Base-by-base conservation (phyloP, 2,797 vertebrate genomes). In the Podargus strigoides region DNA sequence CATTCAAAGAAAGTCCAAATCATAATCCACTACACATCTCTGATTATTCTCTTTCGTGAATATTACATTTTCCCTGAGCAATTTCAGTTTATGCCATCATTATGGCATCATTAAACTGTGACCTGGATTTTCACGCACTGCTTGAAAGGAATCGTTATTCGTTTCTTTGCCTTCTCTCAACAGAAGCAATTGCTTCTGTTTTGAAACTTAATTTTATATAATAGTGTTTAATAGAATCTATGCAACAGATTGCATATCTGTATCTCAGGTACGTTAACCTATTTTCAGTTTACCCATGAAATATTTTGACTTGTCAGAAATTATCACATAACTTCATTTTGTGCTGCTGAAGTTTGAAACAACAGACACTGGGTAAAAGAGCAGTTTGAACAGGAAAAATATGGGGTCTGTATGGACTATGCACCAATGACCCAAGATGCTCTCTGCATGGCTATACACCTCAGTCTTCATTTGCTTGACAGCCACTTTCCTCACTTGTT, bases 321-420 rank as follows among this genome's bases (percentile, higher is more conserved):
- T 42, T 41, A 60, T 11, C 5, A 73, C 23, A 30, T 77, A 73
- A 52, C 21, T 78, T 60, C 3, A 62, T 42, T 79, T 75, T 58
- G 9, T n/a, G 14, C 30, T 67, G 28, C 53, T 82, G 47, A 62
- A 49, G 4, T 67, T 89, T 78, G 41, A 67, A 64, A 53, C 10
- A 50, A 19, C 8, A 66, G 18, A 69, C 6, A 32, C 4, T 34
- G 16, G 8, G 3, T 30, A 34, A 82, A 74, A 73, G 42, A 28
- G 6, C 8, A 47, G 22, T 75, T 39, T 53, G 41, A 78, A 81
- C 13, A 52, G 32, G 6, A 53, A 11, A 46, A 67, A 56, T 1
- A 3, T 20, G 28, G 1, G 1, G 20, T 27, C 44, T 68, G 27
- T 28, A 55, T 0, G 1, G n/a, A 68, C 8, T 9, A 24, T 2